Conservation (phyloP, 2,113 vertebrate genomes). For the Synodontis membranacea region DNA sequence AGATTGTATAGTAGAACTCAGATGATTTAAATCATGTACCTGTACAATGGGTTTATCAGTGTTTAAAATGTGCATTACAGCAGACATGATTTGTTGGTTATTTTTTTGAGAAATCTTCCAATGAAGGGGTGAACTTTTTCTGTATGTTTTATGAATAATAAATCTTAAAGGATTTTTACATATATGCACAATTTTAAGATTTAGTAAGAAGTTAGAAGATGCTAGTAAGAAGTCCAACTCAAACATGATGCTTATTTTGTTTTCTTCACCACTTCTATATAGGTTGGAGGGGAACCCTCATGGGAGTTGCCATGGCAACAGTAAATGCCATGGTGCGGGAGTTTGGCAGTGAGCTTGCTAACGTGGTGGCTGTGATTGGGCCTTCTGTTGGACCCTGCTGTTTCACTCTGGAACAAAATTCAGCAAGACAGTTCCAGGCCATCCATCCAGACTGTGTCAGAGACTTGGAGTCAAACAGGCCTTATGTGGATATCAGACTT, state of each 20-base stretch:
- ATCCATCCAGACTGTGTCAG: constrained; percentile 83
- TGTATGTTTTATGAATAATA: not conserved
- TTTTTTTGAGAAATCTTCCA: not conserved
- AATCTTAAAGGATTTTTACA: not conserved
- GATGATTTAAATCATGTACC: not conserved
- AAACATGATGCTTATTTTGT: constrained; percentile 25
- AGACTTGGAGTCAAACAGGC: constrained; percentile 66
- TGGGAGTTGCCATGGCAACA: constrained; percentile 85
- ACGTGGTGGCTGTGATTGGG: constrained; percentile 84
- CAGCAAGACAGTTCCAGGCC: constrained; percentile 74
- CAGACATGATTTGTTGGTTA: not conserved
- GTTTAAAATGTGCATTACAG: not conserved
- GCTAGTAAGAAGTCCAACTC: not conserved
- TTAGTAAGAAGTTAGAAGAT: too few relatives aligned
- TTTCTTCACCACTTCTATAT: constrained; percentile 15
- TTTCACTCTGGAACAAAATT: constrained; percentile 77
- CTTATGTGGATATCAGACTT: constrained; percentile 82
- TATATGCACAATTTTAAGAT: not conserved
- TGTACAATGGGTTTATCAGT: not conserved
- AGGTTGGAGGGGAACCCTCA: constrained; percentile 92
- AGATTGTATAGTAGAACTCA: not conserved
- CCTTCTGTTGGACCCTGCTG: constrained; percentile 90
- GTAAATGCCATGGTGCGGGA: constrained; percentile 82
- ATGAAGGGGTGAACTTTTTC: not conserved
- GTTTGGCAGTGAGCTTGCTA: constrained; percentile 74